These are phyloP conservation scores for Manduca sexta DNA, from an alignment of 1,140 invertebrate species.

Conservation along the genomic window DNA sequence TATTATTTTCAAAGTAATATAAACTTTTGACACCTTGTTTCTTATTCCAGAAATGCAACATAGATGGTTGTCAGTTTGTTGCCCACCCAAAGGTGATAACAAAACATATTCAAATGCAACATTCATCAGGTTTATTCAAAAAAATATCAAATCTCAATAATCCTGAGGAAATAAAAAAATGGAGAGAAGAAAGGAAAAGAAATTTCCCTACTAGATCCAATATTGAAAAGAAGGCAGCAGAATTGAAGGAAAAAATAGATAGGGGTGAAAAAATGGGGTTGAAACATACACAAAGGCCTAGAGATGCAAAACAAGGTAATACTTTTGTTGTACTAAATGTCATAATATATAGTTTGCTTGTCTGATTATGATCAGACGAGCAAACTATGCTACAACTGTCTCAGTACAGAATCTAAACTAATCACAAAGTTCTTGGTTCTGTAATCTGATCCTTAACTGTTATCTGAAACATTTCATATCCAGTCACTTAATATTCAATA, in stretches of 20 bases:
- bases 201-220: conserved; percentile 82
- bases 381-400: too few species aligned
- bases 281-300: conserved; percentile 29
- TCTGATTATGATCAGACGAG: too few species aligned
- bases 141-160: conserved; percentile 82
- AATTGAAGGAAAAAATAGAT: conserved; percentile 77
- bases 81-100: conserved; percentile 86
- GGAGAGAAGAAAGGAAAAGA: conserved; percentile 85
- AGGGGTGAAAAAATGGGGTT: conserved; percentile 79
- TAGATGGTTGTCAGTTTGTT: conserved; percentile 86
- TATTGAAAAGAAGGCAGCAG: conserved; percentile 77
- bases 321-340: too few species aligned
- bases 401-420: too few species aligned
- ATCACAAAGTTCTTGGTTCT: too few species aligned
- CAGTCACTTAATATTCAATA: too few species aligned
- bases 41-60: conserved; percentile 76
- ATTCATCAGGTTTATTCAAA: conserved; percentile 83
- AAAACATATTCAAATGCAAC: conserved; percentile 87
- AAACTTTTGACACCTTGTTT: too few species aligned
- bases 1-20: too few species aligned
- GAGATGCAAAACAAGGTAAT: background rate
- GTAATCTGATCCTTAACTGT: too few species aligned
- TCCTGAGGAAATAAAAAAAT: conserved; percentile 87
- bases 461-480: too few species aligned
- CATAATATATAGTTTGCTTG: too few species aligned